phyloP scores from a whole-genome alignment of 2,888 invertebrate species.

The Altica lythri region DNA sequence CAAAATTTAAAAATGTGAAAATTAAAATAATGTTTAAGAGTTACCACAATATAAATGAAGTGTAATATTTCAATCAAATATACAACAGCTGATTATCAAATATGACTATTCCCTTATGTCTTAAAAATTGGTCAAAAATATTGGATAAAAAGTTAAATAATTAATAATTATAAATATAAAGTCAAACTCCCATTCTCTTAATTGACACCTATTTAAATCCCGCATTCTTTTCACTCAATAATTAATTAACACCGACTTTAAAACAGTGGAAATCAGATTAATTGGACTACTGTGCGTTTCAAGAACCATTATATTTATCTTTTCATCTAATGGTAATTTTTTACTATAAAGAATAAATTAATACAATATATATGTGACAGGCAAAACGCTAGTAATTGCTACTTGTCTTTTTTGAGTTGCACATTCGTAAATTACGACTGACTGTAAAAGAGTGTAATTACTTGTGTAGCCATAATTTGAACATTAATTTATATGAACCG shows the following conservation, averaged over 20 bases:
- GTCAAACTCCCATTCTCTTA: too few relatives aligned
- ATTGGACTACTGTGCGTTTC: constrained; percentile 21
- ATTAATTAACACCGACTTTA: constrained; percentile 11
- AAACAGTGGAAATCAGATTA: constrained; percentile 13
- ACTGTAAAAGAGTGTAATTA: constrained; percentile 18
- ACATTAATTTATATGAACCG: constrained; percentile 15
- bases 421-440: constrained; percentile 6
- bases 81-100: too few relatives aligned
- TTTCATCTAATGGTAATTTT: constrained; percentile 20
- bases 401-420: constrained; percentile 13
- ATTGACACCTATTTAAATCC: not conserved
- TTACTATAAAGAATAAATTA: constrained; percentile 15
- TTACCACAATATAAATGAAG: too few relatives aligned
- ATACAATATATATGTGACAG: constrained; percentile 11
- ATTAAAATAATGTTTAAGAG: too few relatives aligned
- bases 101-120: not conserved
- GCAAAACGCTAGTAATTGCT: constrained; percentile 6
- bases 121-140: not conserved
- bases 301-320: constrained; percentile 24
- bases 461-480: constrained; percentile 13
- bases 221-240: constrained; percentile 10
- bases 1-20: too few relatives aligned
- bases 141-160: too few relatives aligned
- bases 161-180: too few relatives aligned
- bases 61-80: too few relatives aligned